phyloP scores from a whole-genome alignment of 2,888 invertebrate genomes.

The Alitta virens region DNA sequence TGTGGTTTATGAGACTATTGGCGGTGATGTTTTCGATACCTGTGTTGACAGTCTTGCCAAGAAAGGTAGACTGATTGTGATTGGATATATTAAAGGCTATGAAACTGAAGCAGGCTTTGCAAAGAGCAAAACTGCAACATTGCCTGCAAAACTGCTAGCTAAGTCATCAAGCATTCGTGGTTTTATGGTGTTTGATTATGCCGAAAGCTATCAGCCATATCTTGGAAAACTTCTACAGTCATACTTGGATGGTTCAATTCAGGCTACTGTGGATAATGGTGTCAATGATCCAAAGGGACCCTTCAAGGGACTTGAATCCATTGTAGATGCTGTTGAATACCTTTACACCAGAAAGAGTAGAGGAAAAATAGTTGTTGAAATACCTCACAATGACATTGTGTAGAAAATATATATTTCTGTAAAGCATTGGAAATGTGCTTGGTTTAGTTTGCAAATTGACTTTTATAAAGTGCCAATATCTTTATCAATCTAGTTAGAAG shows the following conservation, averaged over 20 bases:
- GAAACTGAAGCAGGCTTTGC: slow-evolving; percentile 38
- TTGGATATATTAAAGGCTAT: slow-evolving; percentile 52
- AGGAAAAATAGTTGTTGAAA: slow-evolving; percentile 48
- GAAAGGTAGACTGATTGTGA: slow-evolving; percentile 51
- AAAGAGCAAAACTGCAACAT: neutral
- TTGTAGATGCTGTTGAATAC: slow-evolving; percentile 46
- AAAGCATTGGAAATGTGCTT: no score
- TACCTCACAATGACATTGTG: no score
- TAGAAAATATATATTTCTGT: no score
- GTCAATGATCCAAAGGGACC: slow-evolving; percentile 32
- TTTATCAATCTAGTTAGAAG: no score
- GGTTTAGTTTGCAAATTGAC: no score
- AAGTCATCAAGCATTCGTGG: slow-evolving; percentile 48
- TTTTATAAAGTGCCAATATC: no score
- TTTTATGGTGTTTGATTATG: slow-evolving; percentile 44
- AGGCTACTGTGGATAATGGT: slow-evolving; percentile 41
- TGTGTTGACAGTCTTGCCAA: slow-evolving; percentile 47
- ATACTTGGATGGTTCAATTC: slow-evolving; percentile 34
- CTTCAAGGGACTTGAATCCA: slow-evolving; percentile 42
- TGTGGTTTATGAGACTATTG: slow-evolving; percentile 52
- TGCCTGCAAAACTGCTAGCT: slow-evolving; percentile 33
- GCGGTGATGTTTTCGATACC: slow-evolving; percentile 49
- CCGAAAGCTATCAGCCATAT: slow-evolving; percentile 31
- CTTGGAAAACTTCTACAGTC: slow-evolving; percentile 34
- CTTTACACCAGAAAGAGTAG: slow-evolving; percentile 44